These are phyloP conservation scores for Plectrocnemia conspersa DNA, from an alignment of 1,140 invertebrate genomes.

Conservation along the genomic window DNA sequence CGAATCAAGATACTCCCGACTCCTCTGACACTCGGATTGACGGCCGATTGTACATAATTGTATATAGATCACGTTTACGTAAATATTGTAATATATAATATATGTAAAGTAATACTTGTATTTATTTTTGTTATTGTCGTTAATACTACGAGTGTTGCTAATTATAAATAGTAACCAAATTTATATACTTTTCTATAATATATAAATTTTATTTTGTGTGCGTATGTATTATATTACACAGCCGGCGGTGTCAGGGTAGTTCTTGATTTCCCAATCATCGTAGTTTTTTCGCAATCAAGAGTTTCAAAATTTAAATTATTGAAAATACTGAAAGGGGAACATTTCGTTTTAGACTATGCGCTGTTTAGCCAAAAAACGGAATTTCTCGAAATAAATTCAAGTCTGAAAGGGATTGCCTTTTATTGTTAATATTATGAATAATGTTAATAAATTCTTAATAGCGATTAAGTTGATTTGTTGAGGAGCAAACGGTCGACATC, in stretches of 20 bases:
- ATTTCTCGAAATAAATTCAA: conserved; percentile 36
- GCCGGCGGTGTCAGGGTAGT: conserved; percentile 9
- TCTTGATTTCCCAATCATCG: conserved; percentile 8
- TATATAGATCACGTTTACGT: too few species aligned
- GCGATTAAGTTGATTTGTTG: conserved; percentile 33
- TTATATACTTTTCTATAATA: too few species aligned
- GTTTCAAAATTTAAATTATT: too few species aligned
- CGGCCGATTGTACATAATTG: too few species aligned
- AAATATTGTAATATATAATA: conserved; percentile 2
- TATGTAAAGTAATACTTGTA: neutral
- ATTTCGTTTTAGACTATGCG: conserved; percentile 34
- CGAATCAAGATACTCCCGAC: too few species aligned
- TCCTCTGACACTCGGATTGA: too few species aligned
- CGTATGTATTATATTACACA: neutral
- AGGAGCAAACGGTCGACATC: conserved; percentile 21
- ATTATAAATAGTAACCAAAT: too few species aligned
- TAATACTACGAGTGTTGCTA: neutral
- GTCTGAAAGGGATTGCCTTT: conserved; percentile 37
- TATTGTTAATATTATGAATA: conserved; percentile 36
- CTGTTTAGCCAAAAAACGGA: conserved; percentile 29
- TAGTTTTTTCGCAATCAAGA: too few species aligned
- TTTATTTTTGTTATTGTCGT: neutral
- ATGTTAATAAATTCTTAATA: conserved; percentile 36
- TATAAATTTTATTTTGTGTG: too few species aligned
- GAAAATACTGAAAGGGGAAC: conserved; percentile 33